A percentile compares a stretch with the other conserved stretches of the same genome.
phyloP scores from a whole-genome alignment of 2,888 invertebrate species.

The Amblyjoppa fuscipennis region DNA sequence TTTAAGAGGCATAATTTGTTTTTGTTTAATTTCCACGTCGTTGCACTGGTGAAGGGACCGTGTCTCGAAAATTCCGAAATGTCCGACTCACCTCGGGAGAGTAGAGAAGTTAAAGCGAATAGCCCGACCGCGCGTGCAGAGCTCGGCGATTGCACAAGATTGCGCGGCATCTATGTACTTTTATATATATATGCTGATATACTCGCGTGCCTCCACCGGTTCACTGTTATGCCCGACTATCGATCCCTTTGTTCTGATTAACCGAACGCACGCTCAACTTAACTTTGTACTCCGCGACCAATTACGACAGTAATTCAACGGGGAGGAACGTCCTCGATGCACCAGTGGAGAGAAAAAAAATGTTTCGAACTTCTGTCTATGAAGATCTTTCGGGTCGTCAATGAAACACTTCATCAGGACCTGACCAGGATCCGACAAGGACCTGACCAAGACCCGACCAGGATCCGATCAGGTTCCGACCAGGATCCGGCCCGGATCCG shows the following conservation, averaged over 20 bases:
- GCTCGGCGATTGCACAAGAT: conserved; percentile 62
- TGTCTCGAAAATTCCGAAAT: conserved; percentile 59
- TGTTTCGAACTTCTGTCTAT: neutral
- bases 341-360: neutral
- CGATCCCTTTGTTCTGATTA: conserved; percentile 47
- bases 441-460: too few relatives aligned
- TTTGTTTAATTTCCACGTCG: conserved; percentile 5
- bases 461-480: too few relatives aligned
- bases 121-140: conserved; percentile 43
- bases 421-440: too few relatives aligned
- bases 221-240: conserved; percentile 17
- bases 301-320: conserved; percentile 8
- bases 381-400: neutral
- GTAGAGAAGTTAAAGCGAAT: conserved; percentile 34
- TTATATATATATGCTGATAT: conserved; percentile 16
- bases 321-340: neutral
- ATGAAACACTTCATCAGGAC: too few relatives aligned
- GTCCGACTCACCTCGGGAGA: conserved; percentile 61
- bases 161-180: conserved; percentile 16
- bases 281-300: neutral
- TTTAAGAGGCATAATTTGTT: neutral
- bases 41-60: conserved; percentile 13
- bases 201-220: neutral
- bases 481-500: too few relatives aligned
- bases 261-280: conserved; percentile 2